Conservation (phyloP, 2,797 vertebrate species). For the Falco rusticolus region DNA sequence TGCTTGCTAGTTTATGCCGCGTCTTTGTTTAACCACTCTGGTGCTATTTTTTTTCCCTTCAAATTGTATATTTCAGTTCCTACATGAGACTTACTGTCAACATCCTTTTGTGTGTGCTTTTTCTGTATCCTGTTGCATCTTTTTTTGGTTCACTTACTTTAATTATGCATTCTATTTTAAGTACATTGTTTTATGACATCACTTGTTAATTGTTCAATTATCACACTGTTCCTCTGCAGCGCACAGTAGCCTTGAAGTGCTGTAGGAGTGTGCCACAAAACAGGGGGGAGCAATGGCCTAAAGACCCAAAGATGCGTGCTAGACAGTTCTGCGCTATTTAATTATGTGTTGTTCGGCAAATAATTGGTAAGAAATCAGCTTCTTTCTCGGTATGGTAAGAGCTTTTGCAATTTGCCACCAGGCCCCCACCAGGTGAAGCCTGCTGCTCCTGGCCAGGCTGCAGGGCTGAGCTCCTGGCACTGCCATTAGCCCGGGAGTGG, state of each 20-base stretch:
- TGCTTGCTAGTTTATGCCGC: background rate
- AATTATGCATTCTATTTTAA: conserved; percentile 71
- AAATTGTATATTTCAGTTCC: conserved; percentile 5
- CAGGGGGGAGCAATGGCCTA: background rate
- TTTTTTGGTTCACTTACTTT: conserved; percentile 53
- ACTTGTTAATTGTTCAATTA: conserved; percentile 71
- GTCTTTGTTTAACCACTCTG: conserved; percentile 7
- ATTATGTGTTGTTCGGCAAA: conserved; percentile 8
- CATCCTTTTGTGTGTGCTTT: background rate
- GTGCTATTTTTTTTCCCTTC: background rate
- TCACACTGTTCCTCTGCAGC: conserved; percentile 27
- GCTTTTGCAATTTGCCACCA: background rate
- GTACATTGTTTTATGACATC: conserved; percentile 49
- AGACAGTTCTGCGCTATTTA: background rate
- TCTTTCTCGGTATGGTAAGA: background rate
- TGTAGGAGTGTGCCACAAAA: background rate
- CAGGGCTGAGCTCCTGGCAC: rapidly evolving
- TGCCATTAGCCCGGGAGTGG: rapidly evolving
- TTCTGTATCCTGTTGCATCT: background rate
- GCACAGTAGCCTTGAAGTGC: conserved; percentile 13
- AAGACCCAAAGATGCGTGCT: background rate
- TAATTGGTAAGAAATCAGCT: background rate
- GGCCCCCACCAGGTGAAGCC: background rate
- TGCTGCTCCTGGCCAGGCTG: background rate
- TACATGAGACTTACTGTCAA: background rate